Conservation (phyloP, 2,113 vertebrate species). For the Petroica traversi region DNA sequence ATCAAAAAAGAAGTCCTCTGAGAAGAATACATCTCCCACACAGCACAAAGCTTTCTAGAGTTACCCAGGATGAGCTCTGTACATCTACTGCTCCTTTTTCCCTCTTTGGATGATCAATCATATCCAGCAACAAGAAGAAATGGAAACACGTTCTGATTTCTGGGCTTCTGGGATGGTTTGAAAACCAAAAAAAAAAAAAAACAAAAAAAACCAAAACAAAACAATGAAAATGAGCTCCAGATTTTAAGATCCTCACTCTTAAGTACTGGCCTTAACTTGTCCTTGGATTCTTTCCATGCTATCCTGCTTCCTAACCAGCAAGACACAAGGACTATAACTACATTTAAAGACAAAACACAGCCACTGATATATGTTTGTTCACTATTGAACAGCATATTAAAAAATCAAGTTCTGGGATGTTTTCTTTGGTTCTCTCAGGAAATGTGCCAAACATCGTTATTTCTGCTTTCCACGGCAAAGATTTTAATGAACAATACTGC, state of each 20-base stretch:
- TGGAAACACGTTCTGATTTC: background rate
- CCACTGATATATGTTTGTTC: background rate
- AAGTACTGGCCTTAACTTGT: background rate
- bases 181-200: background rate
- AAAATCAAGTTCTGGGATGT: background rate
- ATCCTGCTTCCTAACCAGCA: background rate
- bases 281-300: background rate
- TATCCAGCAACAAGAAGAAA: background rate
- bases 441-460: background rate
- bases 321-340: background rate
- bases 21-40: constrained; percentile 29
- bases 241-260: background rate
- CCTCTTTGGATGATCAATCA: constrained; percentile 31
- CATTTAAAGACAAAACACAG: background rate
- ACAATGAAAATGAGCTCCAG: background rate
- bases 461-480: background rate
- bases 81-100: background rate
- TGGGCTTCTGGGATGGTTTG: background rate
- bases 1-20: constrained; percentile 37
- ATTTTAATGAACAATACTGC: background rate
- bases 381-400: background rate
- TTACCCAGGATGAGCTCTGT: background rate
- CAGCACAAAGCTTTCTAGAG: constrained; percentile 11
- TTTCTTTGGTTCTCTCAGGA: background rate
- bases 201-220: background rate